Conservation (phyloP, 2,888 invertebrate genomes). For the Cephonodes hylas region DNA sequence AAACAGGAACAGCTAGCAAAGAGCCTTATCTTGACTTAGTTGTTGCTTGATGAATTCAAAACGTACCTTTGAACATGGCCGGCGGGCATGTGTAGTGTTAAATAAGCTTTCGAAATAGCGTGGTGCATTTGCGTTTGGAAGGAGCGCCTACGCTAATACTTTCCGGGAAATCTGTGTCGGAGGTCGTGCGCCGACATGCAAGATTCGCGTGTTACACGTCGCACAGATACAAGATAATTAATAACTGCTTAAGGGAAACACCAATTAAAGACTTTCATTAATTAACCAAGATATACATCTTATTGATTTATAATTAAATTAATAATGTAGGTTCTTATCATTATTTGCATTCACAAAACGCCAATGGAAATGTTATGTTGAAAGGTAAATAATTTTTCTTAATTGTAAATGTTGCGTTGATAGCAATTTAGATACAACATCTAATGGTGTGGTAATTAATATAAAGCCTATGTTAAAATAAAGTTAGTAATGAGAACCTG, state of each 20-base stretch:
- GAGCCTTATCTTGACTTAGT: constrained; percentile 6
- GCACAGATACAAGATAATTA: constrained; percentile 59
- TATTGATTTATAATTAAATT: constrained; percentile 45
- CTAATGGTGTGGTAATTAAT: not conserved
- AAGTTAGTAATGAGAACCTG: not conserved
- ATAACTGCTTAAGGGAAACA: constrained; percentile 53
- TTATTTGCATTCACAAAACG: not conserved
- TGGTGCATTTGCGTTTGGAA: constrained; percentile 49
- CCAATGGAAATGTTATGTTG: not conserved
- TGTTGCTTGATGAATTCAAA: constrained; percentile 38
- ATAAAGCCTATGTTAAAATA: not conserved
- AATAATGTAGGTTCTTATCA: constrained; percentile 22
- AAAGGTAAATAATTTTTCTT: not conserved
- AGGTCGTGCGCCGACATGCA: constrained; percentile 55
- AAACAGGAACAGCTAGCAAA: constrained; percentile 8
- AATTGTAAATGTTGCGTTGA: not conserved
- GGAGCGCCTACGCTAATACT: constrained; percentile 58
- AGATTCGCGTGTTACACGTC: constrained; percentile 49
- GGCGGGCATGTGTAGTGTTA: constrained; percentile 46
- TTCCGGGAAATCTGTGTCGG: constrained; percentile 62
- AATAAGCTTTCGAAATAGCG: constrained; percentile 65
- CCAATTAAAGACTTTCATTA: constrained; percentile 61
- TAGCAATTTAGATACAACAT: not conserved
- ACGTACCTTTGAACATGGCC: constrained; percentile 37
- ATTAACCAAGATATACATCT: constrained; percentile 51